Evolutionary conservation across 2,888 invertebrate species (phyloP).

Genomic region (Oasisia sp.): DNA sequence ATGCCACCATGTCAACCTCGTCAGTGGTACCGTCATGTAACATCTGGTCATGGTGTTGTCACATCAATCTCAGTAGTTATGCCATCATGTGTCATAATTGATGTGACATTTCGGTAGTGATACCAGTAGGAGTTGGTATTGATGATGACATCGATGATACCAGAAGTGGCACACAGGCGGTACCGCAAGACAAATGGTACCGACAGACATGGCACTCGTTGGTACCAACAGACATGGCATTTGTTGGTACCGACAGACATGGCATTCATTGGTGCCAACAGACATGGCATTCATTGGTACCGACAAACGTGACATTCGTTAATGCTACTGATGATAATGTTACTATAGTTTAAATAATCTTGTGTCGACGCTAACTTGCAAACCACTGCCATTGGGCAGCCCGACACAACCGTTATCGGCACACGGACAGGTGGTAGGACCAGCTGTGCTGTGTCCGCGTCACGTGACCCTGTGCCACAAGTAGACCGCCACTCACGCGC

Average conservation of each 20-base stretch:
- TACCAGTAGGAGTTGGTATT: not conserved
- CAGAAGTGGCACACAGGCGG: not conserved
- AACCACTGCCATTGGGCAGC: not conserved
- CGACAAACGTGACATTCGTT: not conserved
- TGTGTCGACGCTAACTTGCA: not conserved
- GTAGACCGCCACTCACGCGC: not conserved
- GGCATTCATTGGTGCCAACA: not conserved
- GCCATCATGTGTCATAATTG: not conserved
- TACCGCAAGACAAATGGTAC: too few relatives aligned
- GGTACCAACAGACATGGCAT: too few relatives aligned
- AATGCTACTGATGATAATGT: not conserved
- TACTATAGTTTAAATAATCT: not conserved
- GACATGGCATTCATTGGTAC: not conserved
- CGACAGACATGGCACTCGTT: too few relatives aligned
- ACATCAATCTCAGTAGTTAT: not conserved
- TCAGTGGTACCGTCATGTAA: not conserved
- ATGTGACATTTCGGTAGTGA: not conserved
- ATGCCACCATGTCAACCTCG: not conserved
- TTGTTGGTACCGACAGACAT: too few relatives aligned
- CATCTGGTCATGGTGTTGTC: not conserved
- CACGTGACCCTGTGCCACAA: not conserved
- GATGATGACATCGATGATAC: not conserved
- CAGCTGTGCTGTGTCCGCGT: not conserved
- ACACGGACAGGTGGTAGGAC: not conserved
- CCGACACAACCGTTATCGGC: not conserved